Conservation (phyloP, 2,113 vertebrate genomes). For the Myotis brandtii region DNA sequence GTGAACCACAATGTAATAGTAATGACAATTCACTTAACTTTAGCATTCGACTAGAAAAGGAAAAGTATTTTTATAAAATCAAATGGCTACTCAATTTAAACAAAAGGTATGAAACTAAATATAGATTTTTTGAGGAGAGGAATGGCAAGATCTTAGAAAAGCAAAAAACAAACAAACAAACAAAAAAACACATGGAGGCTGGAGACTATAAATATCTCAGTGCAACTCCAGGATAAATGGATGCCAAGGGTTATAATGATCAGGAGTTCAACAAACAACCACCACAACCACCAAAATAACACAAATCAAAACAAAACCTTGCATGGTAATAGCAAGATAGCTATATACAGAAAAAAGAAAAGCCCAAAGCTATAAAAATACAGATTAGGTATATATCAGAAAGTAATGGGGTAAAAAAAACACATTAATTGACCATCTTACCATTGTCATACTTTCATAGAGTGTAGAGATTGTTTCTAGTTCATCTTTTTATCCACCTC, state of each 20-base stretch:
- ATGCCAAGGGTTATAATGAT: conserved; percentile 13
- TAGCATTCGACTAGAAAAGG: conserved; percentile 8
- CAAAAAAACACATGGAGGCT: background rate
- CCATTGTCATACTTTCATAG: background rate
- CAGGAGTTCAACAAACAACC: background rate
- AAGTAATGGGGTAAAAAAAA: conserved; percentile 21
- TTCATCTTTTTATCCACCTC: background rate
- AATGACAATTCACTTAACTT: conserved; percentile 41
- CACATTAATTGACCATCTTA: background rate
- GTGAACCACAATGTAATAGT: background rate
- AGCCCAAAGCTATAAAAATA: conserved; percentile 6
- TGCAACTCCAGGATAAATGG: background rate
- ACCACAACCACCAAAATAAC: background rate
- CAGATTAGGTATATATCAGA: background rate
- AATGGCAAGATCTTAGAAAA: conserved; percentile 27
- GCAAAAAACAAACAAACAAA: background rate
- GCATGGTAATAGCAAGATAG: background rate
- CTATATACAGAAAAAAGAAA: background rate
- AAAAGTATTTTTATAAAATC: background rate
- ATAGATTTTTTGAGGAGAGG: background rate
- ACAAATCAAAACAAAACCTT: conserved; percentile 15
- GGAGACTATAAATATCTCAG: conserved; percentile 9
- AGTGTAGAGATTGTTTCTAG: background rate
- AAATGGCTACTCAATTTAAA: background rate
- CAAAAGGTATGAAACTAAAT: conserved; percentile 43